A percentile compares a stretch with the other conserved stretches of the same genome.
phyloP scores from a whole-genome alignment of 2,113 vertebrate genomes.

The Otis tarda region DNA sequence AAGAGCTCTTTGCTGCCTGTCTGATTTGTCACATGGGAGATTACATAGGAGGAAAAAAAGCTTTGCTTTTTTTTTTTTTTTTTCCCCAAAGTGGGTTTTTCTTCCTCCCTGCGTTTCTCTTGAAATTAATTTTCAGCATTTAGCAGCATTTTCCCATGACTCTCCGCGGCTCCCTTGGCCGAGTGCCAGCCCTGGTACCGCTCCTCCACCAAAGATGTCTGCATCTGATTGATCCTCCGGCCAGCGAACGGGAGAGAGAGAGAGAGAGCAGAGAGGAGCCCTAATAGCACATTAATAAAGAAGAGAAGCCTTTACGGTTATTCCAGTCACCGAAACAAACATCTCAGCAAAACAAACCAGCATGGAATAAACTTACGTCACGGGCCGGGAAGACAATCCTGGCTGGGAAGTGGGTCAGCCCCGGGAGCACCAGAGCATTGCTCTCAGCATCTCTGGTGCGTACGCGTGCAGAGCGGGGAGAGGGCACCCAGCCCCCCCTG shows the following conservation, averaged over 20 bases:
- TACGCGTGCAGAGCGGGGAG: accelerated
- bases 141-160: slow-evolving; percentile 34
- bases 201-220: slow-evolving; percentile 24
- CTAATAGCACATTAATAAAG: slow-evolving; percentile 19
- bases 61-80: too few relatives aligned
- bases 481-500: neutral
- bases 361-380: slow-evolving; percentile 17
- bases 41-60: neutral
- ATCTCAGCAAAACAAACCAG: slow-evolving; percentile 42
- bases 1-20: neutral
- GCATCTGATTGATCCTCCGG: neutral
- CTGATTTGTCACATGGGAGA: neutral
- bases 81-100: neutral
- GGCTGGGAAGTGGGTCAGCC: slow-evolving; percentile 47
- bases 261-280: neutral
- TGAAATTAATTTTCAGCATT: slow-evolving; percentile 38
- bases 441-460: neutral
- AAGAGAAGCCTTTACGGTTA: slow-evolving; percentile 7
- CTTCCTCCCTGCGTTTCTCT: neutral
- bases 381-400: neutral
- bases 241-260: neutral
- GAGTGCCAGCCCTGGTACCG: neutral
- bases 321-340: slow-evolving; percentile 11
- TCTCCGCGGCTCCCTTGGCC: neutral
- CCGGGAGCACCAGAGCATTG: neutral